A percentile compares a stretch with the other conserved stretches of the same genome.
These are phyloP conservation scores for Drosophila pachea DNA, from an alignment of 1,140 invertebrate genomes.

Conservation along the genomic window DNA sequence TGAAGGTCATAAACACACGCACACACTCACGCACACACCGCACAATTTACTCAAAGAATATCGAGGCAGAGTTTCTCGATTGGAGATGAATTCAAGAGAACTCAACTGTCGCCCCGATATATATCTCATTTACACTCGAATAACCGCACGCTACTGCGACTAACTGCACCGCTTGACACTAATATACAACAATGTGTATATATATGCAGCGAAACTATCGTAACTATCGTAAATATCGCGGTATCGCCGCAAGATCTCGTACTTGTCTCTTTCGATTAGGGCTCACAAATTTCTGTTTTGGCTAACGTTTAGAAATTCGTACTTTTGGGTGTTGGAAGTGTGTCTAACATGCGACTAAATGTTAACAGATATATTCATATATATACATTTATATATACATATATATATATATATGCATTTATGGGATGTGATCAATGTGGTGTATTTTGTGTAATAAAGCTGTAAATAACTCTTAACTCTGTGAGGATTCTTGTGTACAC, in stretches of 20 bases:
- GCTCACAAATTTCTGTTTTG: neutral
- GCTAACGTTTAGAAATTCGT: neutral
- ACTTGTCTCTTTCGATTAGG: neutral
- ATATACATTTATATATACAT: slow-evolving; percentile 5
- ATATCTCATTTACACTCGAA: slow-evolving; percentile 10
- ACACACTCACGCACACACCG: slow-evolving; percentile 18
- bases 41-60: slow-evolving; percentile 9
- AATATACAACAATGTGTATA: slow-evolving; percentile 4
- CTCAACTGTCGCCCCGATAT: neutral
- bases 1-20: slow-evolving; percentile 14
- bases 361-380: slow-evolving; percentile 10
- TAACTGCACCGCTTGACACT: slow-evolving; percentile 46
- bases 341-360: slow-evolving; percentile 14
- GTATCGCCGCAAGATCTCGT: neutral
- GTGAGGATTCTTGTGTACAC: neutral
- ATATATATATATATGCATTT: too few species aligned
- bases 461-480: slow-evolving; percentile 57
- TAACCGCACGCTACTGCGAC: slow-evolving; percentile 39
- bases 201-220: slow-evolving; percentile 1
- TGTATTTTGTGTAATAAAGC: too few species aligned
- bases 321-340: neutral
- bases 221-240: slow-evolving; percentile 7
- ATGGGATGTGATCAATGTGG: slow-evolving; percentile 44
- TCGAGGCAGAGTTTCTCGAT: neutral
- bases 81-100: too few species aligned